Base-by-base conservation (phyloP, 1,140 invertebrate genomes). In the Potamilus streckersoni region DNA sequence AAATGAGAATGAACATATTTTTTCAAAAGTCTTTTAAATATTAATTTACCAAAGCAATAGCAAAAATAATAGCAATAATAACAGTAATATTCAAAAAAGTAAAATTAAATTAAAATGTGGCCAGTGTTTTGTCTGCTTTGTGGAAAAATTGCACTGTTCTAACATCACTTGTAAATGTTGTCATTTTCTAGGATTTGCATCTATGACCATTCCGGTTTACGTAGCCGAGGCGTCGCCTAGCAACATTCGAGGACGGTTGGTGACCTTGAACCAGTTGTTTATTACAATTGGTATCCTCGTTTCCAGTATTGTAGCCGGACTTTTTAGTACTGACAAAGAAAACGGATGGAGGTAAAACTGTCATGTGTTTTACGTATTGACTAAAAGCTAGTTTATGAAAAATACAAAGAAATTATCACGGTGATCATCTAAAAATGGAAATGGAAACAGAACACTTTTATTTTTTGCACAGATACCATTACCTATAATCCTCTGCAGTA, bases 131-230 rank as follows among this genome's bases (percentile, higher is more conserved):
- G 8, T 38, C 38, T 38, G 38, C 4, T 38, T 4, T 2, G 38
- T 38, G 38, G 38, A 1, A 38, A 38, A 38, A 38, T 38, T 38
- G 8, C 38, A 38, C 38, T 6, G 38, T 49, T 8, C 38, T 1
- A 49, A 49, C 38, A 49, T 49, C 38, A 11, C 38, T 49, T 49
- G 38, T 49, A 49, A 49, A 49, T 49, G 6, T 49, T 49, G 38
- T 20, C n/a, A 16, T 66, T 38, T 81, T 84, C 38, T 80, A 92
- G 92, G 92, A 60, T 88, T 93, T 67, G 91, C 92, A 13, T 93
- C 93, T 15, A 93, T 92, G 91, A 90, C 90, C 19, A 91, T 93
- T 6, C 93, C 93, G 1, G 90, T 93, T 76, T 93, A 93, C 82
- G 91, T 93, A 16, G 91, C 92, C 14, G 93, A 93, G 84, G 88